Evolutionary conservation across 1,140 invertebrate genomes (phyloP).

Genomic region (Patella vulgata): DNA sequence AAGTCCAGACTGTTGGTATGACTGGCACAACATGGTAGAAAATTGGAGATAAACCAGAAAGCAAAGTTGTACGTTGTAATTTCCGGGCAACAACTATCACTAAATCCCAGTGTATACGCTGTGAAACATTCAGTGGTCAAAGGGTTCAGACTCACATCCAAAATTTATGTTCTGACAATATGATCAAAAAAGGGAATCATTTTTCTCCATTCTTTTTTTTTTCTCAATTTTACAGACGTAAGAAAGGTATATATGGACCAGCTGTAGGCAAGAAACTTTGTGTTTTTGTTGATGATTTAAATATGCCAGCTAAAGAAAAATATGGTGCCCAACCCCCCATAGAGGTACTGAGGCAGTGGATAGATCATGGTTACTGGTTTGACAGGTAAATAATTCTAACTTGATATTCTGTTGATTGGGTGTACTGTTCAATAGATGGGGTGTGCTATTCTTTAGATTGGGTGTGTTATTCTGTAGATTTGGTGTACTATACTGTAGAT

Average conservation of each 20-base stretch:
- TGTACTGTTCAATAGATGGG: neutral
- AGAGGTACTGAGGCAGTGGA: conserved; percentile 65
- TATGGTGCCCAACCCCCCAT: conserved; percentile 67
- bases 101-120: too few relatives aligned
- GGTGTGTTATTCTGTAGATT: neutral
- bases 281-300: conserved; percentile 67
- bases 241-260: conserved; percentile 64
- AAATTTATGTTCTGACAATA: too few relatives aligned
- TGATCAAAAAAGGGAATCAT: too few relatives aligned
- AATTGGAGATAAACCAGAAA: too few relatives aligned
- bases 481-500: neutral
- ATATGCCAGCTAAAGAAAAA: conserved; percentile 67
- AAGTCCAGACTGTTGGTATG: too few relatives aligned
- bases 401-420: neutral
- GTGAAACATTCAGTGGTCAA: too few relatives aligned
- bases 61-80: too few relatives aligned
- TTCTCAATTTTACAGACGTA: conserved; percentile 43
- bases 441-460: neutral
- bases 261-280: conserved; percentile 56
- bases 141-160: too few relatives aligned
- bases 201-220: too few relatives aligned
- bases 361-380: conserved; percentile 67
- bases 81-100: too few relatives aligned
- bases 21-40: too few relatives aligned
- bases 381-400: conserved; percentile 61